Evolutionary conservation across 1,140 invertebrate genomes (phyloP), one percentile per base, ranked within the genome.

Genomic region (Papilio dardanus): DNA sequence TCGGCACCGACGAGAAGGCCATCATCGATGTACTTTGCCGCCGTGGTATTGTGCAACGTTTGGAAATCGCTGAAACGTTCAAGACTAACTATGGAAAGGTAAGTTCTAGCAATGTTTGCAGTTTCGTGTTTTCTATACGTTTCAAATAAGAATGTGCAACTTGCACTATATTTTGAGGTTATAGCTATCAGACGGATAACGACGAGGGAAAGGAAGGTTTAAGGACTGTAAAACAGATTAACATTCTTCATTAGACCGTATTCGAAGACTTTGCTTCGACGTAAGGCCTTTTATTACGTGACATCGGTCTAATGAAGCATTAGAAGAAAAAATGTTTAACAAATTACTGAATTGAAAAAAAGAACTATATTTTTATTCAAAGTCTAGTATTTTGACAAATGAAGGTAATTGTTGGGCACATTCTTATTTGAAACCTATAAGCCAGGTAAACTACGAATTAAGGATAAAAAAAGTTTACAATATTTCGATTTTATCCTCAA

Each of bases 1-100:
- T 97, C 80, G 97, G 98, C 35, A 98, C 98, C 2, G 97, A 99
- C 91, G 98, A 99, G 90, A 96, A 97, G 86, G 95, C 97, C 62
- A 97, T 99, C 83, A 99, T 99, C 83, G 97, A 98, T 84, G 95
- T 99, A 2, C 93, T 99, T 6, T 97, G 97, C 62, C 96, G 96
- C 84, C 95, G 98, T 80, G 97, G 97, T 75, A 97, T 97, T 85
- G 96, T 97, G 16, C 98, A 99, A 93, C 95, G 99, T 80, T 93
- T 98, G 76, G 96, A 99, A 91, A 98, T 99, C 81, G 96, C 97
- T 10, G 96, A 97, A 84, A 96, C 96, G 0, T 99, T 98, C 93
- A 99, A 99, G 94, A 98, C 97, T 65, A 95, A 97, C 83, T 99
- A 97, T 91, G 99, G 98, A 89, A 99, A 99, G 92, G 93, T 93